Conservation (phyloP, 2,888 invertebrate genomes). For the Aphodius granarius region DNA sequence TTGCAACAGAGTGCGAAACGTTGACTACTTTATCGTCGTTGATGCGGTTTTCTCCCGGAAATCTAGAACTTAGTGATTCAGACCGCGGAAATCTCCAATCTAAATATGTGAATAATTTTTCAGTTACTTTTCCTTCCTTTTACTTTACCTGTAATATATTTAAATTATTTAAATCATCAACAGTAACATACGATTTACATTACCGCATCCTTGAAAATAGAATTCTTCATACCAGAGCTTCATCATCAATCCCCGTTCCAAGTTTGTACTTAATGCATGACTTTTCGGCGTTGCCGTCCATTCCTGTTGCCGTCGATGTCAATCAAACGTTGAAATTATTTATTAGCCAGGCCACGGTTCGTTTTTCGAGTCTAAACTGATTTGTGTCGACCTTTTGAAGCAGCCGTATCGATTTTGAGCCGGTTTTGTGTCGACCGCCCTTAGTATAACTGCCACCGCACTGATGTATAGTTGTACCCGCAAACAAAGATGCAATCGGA, state of each 20-base stretch:
- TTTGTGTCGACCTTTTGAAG: constrained; percentile 31
- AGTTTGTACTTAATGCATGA: constrained; percentile 3
- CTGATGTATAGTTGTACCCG: constrained; percentile 20
- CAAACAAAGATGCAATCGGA: constrained; percentile 27
- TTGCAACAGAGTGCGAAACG: too few species aligned
- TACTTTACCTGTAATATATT: too few species aligned
- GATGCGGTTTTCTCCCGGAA: too few species aligned
- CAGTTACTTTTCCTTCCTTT: too few species aligned
- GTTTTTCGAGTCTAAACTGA: constrained; percentile 27
- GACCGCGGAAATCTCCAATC: too few species aligned
- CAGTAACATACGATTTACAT: too few species aligned
- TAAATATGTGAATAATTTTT: too few species aligned
- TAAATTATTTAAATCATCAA: too few species aligned
- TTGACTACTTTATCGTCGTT: too few species aligned
- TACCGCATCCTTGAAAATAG: constrained; percentile 2
- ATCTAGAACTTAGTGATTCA: too few species aligned
- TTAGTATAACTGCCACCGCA: constrained; percentile 13
- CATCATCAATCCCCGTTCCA: too few species aligned
- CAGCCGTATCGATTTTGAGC: constrained; percentile 25
- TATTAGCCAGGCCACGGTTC: constrained; percentile 24
- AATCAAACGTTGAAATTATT: constrained; percentile 25
- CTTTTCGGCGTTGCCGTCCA: not conserved
- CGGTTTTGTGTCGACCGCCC: constrained; percentile 4
- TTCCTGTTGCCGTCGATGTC: constrained; percentile 15
- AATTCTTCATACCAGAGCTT: too few species aligned